Evolutionary conservation across 2,888 invertebrate species (phyloP), one percentile per base, ranked within the genome.

Genomic region (Laothoe populi): DNA sequence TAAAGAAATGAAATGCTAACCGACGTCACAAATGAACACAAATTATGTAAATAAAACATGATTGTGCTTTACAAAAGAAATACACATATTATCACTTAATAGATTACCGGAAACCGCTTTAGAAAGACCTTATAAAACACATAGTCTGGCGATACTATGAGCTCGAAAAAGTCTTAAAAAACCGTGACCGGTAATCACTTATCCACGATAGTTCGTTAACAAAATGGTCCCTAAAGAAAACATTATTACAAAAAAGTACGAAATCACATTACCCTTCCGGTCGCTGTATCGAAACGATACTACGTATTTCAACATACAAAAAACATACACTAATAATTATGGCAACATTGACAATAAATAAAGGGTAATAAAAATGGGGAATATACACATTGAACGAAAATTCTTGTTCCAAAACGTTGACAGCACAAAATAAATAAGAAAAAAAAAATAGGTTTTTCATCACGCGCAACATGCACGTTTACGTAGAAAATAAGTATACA

Each of bases 311-410:
- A 87, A 78, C 80, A 83, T 83, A 83, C 78, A 86, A 84, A 78
- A 77, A 86, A 89, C 86, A 90, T 90, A 91, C 90, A 86, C 90
- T 92, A 92, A 92, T 86, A 92, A 88, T 89, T 92, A 92, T 92
- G 92, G 92, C 92, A 92, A 92, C 92, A 82, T 91, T 88, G 91
- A 91, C 86, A 92, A 92, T 92, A 92, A 92, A 92, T 92, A 92
- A 90, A 83, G 81, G 72, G n/a, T n/a, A n/a, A 75, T 35, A 82
- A 82, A 80, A 75, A 71, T 74, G 73, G 76, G 73, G 78, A 81
- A 84, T 88, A 90, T 89, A 87, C 90, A 90, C 89, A 90, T 82
- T 79, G 80, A 84, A 77, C 82, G 75, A 76, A 75, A 80, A 79
- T 80, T 68, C 72, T 72, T 67, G 70, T 70, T 72, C 70, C 68